A percentile compares a stretch with the other conserved stretches of the same genome.
These are phyloP conservation scores for Bombyx huttoni DNA, from an alignment of 2,888 invertebrate species.

Conservation along the genomic window DNA sequence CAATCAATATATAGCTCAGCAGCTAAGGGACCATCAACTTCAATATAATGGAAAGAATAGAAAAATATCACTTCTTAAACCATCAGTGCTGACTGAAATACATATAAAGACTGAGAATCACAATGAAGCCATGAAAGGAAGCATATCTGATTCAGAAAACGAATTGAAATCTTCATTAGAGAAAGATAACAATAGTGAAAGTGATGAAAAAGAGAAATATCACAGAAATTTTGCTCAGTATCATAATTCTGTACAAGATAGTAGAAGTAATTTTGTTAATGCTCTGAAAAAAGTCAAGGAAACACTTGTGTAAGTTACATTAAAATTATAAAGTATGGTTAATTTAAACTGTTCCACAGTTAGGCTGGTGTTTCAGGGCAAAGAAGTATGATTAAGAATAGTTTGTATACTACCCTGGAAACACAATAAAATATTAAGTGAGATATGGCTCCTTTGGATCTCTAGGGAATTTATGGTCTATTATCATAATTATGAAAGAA, in stretches of 20 bases:
- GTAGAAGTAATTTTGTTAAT: slow-evolving; percentile 54
- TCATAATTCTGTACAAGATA: slow-evolving; percentile 40
- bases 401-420: too few relatives aligned
- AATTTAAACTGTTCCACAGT: not conserved
- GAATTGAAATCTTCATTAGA: slow-evolving; percentile 41
- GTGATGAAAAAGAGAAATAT: slow-evolving; percentile 41
- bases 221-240: slow-evolving; percentile 35
- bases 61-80: slow-evolving; percentile 52
- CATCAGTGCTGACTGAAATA: slow-evolving; percentile 60
- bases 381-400: too few relatives aligned
- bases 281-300: slow-evolving; percentile 60
- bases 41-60: slow-evolving; percentile 45
- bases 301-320: slow-evolving; percentile 42
- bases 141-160: slow-evolving; percentile 49
- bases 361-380: too few relatives aligned
- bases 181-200: slow-evolving; percentile 49
- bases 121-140: slow-evolving; percentile 34
- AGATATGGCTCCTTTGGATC: too few relatives aligned
- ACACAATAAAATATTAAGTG: too few relatives aligned
- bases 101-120: slow-evolving; percentile 52
- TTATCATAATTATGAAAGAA: too few relatives aligned
- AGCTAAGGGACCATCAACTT: slow-evolving; percentile 53
- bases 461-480: too few relatives aligned
- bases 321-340: not conserved
- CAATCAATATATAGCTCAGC: slow-evolving; percentile 55